Evolutionary conservation across 2,113 vertebrate genomes (phyloP).

Genomic region (Pterocles burchelli): DNA sequence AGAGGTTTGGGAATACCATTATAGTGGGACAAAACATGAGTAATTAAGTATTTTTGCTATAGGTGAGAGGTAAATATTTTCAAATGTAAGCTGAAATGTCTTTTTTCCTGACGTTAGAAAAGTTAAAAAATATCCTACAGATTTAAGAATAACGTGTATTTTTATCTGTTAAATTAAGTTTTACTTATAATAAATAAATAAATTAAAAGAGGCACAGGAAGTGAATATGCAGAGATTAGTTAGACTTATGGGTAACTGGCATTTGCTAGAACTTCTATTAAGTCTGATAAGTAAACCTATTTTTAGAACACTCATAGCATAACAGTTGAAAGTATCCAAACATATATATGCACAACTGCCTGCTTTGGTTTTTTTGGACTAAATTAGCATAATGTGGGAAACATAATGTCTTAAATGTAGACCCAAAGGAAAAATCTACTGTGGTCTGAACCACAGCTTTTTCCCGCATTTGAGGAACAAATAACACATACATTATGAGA

Average conservation of each 20-base stretch:
- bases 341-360: background rate
- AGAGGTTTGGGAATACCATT: background rate
- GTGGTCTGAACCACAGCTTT: background rate
- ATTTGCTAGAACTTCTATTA: background rate
- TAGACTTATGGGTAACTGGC: background rate
- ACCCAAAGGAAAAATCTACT: background rate
- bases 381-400: background rate
- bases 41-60: background rate
- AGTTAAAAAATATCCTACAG: background rate
- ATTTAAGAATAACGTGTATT: background rate
- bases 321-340: background rate
- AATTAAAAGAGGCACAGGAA: background rate
- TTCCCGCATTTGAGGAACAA: constrained; percentile 29
- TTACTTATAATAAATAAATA: background rate
- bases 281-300: background rate
- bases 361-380: background rate
- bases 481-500: background rate
- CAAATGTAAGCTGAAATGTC: background rate
- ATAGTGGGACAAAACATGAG: background rate
- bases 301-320: background rate
- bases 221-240: background rate
- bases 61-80: background rate
- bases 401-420: background rate
- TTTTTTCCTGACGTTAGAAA: background rate
- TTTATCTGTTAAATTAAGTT: background rate